phyloP scores from a whole-genome alignment of 2,888 invertebrate species.

The Isoperla grammatica region DNA sequence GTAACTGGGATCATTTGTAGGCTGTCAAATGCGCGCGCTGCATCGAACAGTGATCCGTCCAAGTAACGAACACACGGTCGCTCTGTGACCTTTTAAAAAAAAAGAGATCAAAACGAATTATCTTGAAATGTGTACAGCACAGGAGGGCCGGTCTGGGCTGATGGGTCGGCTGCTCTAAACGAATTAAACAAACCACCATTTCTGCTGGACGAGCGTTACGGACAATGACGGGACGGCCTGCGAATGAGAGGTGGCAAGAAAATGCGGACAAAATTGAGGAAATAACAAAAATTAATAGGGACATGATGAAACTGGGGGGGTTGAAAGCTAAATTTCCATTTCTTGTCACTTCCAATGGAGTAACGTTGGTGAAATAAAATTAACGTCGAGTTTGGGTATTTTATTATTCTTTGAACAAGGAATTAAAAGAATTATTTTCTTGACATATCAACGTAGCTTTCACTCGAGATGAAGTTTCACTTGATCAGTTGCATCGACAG shows the following conservation, averaged over 20 bases:
- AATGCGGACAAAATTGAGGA: background rate
- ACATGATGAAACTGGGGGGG: background rate
- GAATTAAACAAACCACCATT: too few relatives aligned
- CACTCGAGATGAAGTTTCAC: background rate
- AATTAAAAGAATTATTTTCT: background rate
- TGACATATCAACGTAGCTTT: background rate
- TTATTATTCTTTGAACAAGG: background rate
- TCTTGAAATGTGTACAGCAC: too few relatives aligned
- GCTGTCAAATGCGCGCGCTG: conserved; percentile 1
- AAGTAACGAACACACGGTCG: too few relatives aligned
- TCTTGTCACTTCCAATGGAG: background rate
- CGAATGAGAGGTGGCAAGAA: conserved; percentile 5
- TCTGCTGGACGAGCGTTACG: too few relatives aligned
- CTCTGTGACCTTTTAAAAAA: too few relatives aligned
- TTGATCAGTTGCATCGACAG: too few relatives aligned
- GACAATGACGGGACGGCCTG: too few relatives aligned
- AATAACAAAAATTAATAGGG: conserved; percentile 1
- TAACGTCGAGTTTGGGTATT: background rate
- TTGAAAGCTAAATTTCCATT: background rate
- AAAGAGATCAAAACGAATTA: too few relatives aligned
- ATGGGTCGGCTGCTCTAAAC: too few relatives aligned
- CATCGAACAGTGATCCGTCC: too few relatives aligned
- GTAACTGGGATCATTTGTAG: conserved; percentile 21
- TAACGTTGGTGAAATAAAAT: background rate
- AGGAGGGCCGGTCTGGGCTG: too few relatives aligned